Percentiles rank a stretch among this genome's conserved stretches.
Conservation (phyloP, 2,797 vertebrate genomes). For the Morelia viridis region DNA sequence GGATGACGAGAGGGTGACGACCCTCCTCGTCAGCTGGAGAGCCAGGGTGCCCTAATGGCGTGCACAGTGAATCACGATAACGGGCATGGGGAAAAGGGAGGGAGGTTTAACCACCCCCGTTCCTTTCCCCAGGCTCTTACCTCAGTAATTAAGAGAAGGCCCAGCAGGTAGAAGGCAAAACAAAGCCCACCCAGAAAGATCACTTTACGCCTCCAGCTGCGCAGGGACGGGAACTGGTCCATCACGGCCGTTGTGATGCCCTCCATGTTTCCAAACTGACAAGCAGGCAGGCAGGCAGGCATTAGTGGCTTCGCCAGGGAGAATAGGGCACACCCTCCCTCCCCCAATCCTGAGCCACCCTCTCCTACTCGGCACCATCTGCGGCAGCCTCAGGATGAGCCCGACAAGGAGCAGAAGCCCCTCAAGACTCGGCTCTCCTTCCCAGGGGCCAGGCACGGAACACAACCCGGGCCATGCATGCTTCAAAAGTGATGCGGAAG, state of each 20-base stretch:
- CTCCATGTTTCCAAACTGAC: slow-evolving; percentile 86
- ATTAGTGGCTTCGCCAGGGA: no score
- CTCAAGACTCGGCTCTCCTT: no score
- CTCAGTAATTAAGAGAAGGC: slow-evolving; percentile 86
- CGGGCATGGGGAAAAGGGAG: accelerated
- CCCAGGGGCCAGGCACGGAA: no score
- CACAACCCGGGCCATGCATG: no score
- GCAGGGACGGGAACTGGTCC: slow-evolving; percentile 82
- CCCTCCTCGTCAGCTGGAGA: no score
- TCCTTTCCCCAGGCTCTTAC: slow-evolving; percentile 56
- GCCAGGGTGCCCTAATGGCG: no score
- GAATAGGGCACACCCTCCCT: not conserved
- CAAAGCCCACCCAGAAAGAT: slow-evolving; percentile 77
- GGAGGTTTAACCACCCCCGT: no score
- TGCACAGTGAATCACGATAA: not conserved
- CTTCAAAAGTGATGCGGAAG: no score
- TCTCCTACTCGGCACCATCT: not conserved
- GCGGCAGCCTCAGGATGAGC: no score
- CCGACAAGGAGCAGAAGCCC: no score
- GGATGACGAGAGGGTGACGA: no score
- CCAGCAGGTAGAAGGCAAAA: slow-evolving; percentile 81
- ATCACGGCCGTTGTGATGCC: slow-evolving; percentile 85
- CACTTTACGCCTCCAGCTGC: slow-evolving; percentile 69
- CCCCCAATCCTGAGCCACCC: not conserved
- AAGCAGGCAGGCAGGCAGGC: not conserved